Evolutionary conservation across 2,888 invertebrate species (phyloP).

Genomic region (Drosophila phalerata): DNA sequence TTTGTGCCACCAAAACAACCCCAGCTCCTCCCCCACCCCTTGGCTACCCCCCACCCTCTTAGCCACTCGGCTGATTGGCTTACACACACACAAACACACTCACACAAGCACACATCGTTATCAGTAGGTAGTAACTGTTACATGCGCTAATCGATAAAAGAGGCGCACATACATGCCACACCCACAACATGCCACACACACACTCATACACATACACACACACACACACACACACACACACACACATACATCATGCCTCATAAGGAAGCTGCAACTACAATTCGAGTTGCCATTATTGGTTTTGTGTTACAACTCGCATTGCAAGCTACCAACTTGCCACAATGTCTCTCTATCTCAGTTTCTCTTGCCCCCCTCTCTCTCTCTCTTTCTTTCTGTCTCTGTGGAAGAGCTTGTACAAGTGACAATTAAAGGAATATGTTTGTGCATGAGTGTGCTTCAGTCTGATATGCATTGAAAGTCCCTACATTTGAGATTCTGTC

Average conservation of each 20-base stretch:
- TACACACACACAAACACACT: constrained; percentile 14
- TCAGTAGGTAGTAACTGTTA: constrained; percentile 57
- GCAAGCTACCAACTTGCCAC: constrained; percentile 56
- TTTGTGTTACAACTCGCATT: constrained; percentile 61
- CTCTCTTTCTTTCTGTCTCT: background rate
- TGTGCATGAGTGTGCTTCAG: constrained; percentile 26
- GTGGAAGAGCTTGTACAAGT: constrained; percentile 30
- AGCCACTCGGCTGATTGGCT: constrained; percentile 45
- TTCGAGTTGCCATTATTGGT: constrained; percentile 64
- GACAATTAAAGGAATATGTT: constrained; percentile 53
- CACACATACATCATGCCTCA: background rate
- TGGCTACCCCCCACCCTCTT: background rate
- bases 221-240: background rate
- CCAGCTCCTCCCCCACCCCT: background rate
- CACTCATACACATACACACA: background rate
- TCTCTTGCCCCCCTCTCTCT: background rate
- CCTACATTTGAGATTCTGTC: constrained; percentile 32
- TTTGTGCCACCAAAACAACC: constrained; percentile 43
- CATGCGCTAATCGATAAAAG: constrained; percentile 70
- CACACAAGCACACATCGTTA: constrained; percentile 18
- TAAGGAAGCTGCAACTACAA: constrained; percentile 56
- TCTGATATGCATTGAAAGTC: constrained; percentile 42
- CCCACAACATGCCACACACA: background rate
- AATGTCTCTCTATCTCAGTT: constrained; percentile 34
- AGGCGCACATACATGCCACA: constrained; percentile 1